phyloP scores from a whole-genome alignment of 2,113 vertebrate genomes.

The Mesoclemmys tuberculata region DNA sequence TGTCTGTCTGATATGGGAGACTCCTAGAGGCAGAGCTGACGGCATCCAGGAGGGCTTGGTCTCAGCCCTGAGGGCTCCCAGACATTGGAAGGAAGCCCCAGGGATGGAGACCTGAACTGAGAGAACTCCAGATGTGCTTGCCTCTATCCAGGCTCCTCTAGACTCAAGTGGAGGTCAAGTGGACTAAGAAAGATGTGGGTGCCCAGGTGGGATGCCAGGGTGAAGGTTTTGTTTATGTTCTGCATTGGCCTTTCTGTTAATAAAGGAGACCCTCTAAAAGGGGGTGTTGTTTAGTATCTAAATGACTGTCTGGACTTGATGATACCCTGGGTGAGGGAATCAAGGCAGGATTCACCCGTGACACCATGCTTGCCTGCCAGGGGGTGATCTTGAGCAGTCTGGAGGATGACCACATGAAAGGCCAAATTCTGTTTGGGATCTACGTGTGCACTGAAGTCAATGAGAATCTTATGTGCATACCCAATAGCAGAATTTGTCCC shows the following conservation, averaged over 20 bases:
- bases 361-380: background rate
- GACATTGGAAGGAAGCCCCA: background rate
- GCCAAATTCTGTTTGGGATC: no score
- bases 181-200: background rate
- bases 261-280: background rate
- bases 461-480: no score
- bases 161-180: background rate
- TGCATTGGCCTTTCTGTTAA: background rate
- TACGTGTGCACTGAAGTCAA: no score
- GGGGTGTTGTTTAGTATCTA: background rate
- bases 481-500: no score
- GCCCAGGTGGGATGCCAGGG: background rate
- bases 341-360: background rate
- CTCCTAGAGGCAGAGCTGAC: background rate
- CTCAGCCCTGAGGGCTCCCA: background rate
- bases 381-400: background rate
- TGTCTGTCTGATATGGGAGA: background rate
- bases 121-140: background rate
- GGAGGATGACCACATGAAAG: background rate
- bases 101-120: background rate
- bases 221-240: background rate
- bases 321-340: background rate
- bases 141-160: background rate
- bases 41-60: background rate
- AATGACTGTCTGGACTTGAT: background rate